Conservation (phyloP, 2,113 vertebrate species). For the Pluvianellus socialis region DNA sequence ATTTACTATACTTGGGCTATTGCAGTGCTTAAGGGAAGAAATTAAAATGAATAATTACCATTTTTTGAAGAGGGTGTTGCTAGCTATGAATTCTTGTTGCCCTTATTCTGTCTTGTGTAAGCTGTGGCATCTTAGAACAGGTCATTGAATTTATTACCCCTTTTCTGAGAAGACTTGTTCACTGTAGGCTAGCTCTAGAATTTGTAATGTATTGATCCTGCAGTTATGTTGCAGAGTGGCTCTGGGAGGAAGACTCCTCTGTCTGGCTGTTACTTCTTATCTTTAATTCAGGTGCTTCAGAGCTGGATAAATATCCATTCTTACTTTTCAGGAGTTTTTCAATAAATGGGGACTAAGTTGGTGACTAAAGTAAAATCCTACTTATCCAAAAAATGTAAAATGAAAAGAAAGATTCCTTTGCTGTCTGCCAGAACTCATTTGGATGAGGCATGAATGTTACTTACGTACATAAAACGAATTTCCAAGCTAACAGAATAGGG, state of each 20-base stretch:
- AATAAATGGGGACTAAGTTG: not conserved
- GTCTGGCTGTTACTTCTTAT: not conserved
- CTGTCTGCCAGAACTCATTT: not conserved
- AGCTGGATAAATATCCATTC: not conserved
- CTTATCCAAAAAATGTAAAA: not conserved
- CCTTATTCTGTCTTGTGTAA: constrained; percentile 36
- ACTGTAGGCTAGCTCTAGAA: constrained; percentile 5
- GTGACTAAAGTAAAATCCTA: not conserved
- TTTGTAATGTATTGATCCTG: constrained; percentile 27
- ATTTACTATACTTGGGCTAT: not conserved
- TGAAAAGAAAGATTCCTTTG: not conserved
- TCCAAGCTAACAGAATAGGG: not conserved
- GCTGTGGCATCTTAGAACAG: not conserved
- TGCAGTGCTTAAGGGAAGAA: constrained; percentile 8
- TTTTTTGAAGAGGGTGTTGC: constrained; percentile 1
- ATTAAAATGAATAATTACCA: constrained; percentile 13
- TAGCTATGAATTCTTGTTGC: constrained; percentile 16
- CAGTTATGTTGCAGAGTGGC: not conserved
- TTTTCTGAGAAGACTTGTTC: constrained; percentile 27
- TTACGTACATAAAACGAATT: not conserved
- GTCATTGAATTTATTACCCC: constrained; percentile 16
- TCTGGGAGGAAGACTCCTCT: not conserved
- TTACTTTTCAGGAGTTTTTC: not conserved
- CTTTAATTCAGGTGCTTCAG: constrained; percentile 7
- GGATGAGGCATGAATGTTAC: not conserved